Conservation (phyloP, 2,888 invertebrate species). For the Salpingus planirostris region DNA sequence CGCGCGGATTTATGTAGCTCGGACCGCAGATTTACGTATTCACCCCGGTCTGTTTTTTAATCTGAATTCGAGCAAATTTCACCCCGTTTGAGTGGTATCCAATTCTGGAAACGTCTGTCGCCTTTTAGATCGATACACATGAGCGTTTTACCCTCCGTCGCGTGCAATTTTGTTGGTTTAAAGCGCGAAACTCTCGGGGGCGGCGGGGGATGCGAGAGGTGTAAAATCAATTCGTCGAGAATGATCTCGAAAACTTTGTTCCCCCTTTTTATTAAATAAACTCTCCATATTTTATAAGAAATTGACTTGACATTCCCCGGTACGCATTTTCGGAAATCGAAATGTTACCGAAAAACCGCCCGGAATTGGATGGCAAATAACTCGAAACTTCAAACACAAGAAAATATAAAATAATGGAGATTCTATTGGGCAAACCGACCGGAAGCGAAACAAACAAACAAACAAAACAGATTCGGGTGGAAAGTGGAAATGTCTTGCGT, state of each 20-base stretch:
- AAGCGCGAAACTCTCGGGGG: slow-evolving; percentile 7
- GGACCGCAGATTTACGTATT: too few species aligned
- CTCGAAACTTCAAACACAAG: slow-evolving; percentile 14
- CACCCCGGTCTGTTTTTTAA: too few species aligned
- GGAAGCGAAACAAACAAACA: too few species aligned
- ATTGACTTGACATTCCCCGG: slow-evolving; percentile 22
- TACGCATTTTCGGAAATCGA: slow-evolving; percentile 13
- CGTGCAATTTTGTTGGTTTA: slow-evolving; percentile 11
- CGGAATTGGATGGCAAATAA: slow-evolving; percentile 16
- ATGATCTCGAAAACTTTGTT: slow-evolving; percentile 14
- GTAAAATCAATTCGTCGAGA: slow-evolving; percentile 19
- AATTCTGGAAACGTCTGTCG: too few species aligned
- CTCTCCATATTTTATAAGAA: slow-evolving; percentile 21
- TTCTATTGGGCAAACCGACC: too few species aligned
- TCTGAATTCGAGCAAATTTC: too few species aligned
- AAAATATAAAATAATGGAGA: slow-evolving; percentile 12
- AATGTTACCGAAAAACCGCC: slow-evolving; percentile 17
- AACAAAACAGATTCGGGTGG: too few species aligned
- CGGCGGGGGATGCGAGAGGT: slow-evolving; percentile 8
- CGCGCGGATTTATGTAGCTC: too few species aligned
- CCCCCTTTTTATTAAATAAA: slow-evolving; percentile 23
- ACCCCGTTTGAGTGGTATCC: too few species aligned
- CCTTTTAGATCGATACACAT: slow-evolving; percentile 10
- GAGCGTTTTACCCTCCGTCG: slow-evolving; percentile 6
- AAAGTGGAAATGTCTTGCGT: too few species aligned